These are phyloP conservation scores for Dermolepida albohirtum DNA, from an alignment of 2,888 invertebrate species.

Conservation along the genomic window DNA sequence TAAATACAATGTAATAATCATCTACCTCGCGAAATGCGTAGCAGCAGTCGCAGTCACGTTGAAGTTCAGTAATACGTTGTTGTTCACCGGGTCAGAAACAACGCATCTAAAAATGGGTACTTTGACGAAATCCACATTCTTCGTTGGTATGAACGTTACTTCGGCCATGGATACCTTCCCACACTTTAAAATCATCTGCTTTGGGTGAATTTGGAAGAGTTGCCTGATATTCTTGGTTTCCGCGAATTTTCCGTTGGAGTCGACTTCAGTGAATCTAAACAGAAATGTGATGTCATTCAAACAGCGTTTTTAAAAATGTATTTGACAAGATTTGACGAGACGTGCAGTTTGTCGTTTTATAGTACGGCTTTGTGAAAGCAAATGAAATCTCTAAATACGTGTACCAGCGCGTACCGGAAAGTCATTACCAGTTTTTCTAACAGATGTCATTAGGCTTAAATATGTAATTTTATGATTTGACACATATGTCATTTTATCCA, in stretches of 20 bases:
- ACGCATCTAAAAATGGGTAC: constrained; percentile 56
- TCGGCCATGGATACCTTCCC: constrained; percentile 49
- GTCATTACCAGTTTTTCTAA: too few species aligned
- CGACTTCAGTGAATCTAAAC: constrained; percentile 50
- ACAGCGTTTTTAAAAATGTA: too few species aligned
- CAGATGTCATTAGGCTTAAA: too few species aligned
- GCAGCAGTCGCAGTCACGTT: constrained; percentile 55
- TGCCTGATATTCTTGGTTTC: constrained; percentile 44
- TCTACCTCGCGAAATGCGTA: constrained; percentile 55
- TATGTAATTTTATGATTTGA: too few species aligned
- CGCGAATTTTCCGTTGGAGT: constrained; percentile 36
- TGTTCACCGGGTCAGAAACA: constrained; percentile 55
- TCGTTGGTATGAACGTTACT: constrained; percentile 53
- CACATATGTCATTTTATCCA: too few species aligned
- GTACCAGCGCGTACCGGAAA: too few species aligned
- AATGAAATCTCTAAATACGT: background rate
- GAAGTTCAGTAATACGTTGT: constrained; percentile 54
- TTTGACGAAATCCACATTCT: constrained; percentile 53
- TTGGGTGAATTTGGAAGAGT: constrained; percentile 44
- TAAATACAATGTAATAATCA: too few species aligned
- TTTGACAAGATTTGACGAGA: too few species aligned
- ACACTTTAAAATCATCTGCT: constrained; percentile 43
- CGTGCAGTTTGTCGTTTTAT: too few species aligned
- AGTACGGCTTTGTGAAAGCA: background rate
- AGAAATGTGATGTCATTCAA: background rate